Evolutionary conservation across 2,113 vertebrate genomes (phyloP), one percentile per base, ranked within the genome.

Genomic region (Tretioscincus oriximinensis): DNA sequence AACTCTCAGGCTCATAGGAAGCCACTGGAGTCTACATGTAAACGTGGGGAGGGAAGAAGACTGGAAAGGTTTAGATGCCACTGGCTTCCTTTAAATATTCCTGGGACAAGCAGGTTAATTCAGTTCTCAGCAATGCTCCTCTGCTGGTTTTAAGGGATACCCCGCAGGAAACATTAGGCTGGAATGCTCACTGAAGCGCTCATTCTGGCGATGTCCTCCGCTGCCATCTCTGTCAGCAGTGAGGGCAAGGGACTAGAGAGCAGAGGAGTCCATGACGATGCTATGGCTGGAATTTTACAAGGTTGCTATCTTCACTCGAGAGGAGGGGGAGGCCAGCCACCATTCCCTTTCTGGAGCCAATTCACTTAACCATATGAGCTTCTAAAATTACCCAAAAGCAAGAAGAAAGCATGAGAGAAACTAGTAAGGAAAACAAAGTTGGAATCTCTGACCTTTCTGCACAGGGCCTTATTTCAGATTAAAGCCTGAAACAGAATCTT

Each of bases 61-160:
- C 35, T 66, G 51, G 14, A 69, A 66, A 21, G 49, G 49, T 51
- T 68, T 29, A 58, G 21, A 12, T 76, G 51, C 31, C 29, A n/a
- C 66, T 24, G 21, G 8, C 65, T 78, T 76, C 22, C 63, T 66
- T 81, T 77, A 29, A 60, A 2, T 2, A 49, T 78, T 66, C 9
- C 74, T 69, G 76, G 78, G 81, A 76, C 66, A 80, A 70, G 1
- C 29, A 75, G 80, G 70, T 85, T 82, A 81, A 14, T 60, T 76
- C 69, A 80, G 72, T 78, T 9, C 35, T 2, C 1, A 73, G 69
- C 10, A 81, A 82, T 29, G 31, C 67, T 79, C 51, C 68, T 83
- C 60, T 70, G 47, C 80, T 73, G 65, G 67, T 67, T 60, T 61
- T 31, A 22, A 73, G 78, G 41, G 69, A 75, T 22, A 84, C 20